Evolutionary conservation across 2,888 invertebrate genomes (phyloP).

Genomic region (Thereva unica): DNA sequence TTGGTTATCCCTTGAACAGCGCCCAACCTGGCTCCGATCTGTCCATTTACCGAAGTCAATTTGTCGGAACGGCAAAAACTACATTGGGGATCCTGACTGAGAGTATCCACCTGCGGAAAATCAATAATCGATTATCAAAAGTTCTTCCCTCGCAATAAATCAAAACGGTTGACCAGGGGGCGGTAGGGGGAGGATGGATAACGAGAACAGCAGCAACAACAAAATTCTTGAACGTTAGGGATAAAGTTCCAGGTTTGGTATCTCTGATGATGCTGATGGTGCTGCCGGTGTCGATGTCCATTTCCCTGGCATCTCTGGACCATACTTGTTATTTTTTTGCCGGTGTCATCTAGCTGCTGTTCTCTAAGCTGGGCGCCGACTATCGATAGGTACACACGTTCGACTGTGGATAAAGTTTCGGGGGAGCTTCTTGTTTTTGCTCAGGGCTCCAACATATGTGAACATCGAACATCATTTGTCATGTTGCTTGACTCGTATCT

Average conservation of each 20-base stretch:
- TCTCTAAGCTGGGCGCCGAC: slow-evolving; percentile 17
- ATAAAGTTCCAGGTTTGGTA: slow-evolving; percentile 21
- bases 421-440: slow-evolving; percentile 35
- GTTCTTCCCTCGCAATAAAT: slow-evolving; percentile 42
- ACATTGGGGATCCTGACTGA: not conserved
- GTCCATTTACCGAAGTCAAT: slow-evolving; percentile 40
- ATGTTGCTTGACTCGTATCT: slow-evolving; percentile 40
- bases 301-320: slow-evolving; percentile 25
- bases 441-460: slow-evolving; percentile 38
- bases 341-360: slow-evolving; percentile 33
- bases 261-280: slow-evolving; percentile 15
- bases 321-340: slow-evolving; percentile 11
- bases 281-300: slow-evolving; percentile 26
- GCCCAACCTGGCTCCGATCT: slow-evolving; percentile 19
- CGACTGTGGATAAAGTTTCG: slow-evolving; percentile 28
- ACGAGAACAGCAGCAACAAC: slow-evolving; percentile 24
- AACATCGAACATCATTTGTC: slow-evolving; percentile 42
- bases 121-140: slow-evolving; percentile 43
- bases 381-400: slow-evolving; percentile 39
- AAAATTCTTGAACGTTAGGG: slow-evolving; percentile 6
- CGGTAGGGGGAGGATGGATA: slow-evolving; percentile 26
- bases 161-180: slow-evolving; percentile 37
- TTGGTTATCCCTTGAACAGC: too few species aligned
- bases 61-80: slow-evolving; percentile 39
- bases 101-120: slow-evolving; percentile 41